Percentiles rank a stretch among this genome's conserved stretches.
Conservation (phyloP, 30 jellyfish, hydroid and myxozoan species). For the Rhopilema esculentum region DNA sequence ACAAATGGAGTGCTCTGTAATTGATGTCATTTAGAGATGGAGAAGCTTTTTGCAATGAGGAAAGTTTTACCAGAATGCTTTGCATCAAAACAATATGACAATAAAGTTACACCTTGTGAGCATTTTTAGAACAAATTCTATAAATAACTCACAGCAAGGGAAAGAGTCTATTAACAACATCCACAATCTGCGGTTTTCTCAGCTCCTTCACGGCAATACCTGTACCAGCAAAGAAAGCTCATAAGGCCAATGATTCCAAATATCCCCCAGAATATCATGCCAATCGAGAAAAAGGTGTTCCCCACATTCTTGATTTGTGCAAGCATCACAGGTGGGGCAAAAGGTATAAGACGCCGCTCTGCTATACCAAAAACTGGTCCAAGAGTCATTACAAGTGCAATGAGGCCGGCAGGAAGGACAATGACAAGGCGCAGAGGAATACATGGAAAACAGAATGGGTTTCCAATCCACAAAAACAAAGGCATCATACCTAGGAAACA, state of each 20-base stretch:
- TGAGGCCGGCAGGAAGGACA: slow-evolving; percentile 96
- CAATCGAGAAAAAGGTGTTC: slow-evolving; percentile 89
- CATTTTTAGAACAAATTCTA: no score
- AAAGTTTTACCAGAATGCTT: background rate
- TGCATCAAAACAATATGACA: background rate
- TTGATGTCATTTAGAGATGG: no score
- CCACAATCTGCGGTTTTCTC: slow-evolving; percentile 78
- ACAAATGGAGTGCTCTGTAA: no score
- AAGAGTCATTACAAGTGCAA: slow-evolving; percentile 93
- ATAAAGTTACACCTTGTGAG: background rate
- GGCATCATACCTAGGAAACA: slow-evolving; percentile 95
- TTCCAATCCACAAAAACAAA: slow-evolving; percentile 92
- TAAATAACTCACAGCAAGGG: background rate
- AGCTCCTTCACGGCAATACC: slow-evolving; percentile 87
- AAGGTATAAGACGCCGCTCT: slow-evolving; percentile 72
- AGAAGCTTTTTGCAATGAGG: no score
- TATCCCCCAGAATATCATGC: slow-evolving; percentile 98
- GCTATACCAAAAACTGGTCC: slow-evolving; percentile 98
- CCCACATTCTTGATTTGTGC: slow-evolving; percentile 88
- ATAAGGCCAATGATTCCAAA: slow-evolving; percentile 73
- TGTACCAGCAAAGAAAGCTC: slow-evolving; percentile 85
- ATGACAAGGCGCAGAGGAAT: slow-evolving; percentile 90
- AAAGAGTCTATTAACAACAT: slow-evolving; percentile 53
- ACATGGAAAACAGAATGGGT: slow-evolving; percentile 98
- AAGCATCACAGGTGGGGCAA: slow-evolving; percentile 90